Evolutionary conservation across 2,888 invertebrate genomes (phyloP), one percentile per base, ranked within the genome.

Genomic region (Drosophila buzzatii): DNA sequence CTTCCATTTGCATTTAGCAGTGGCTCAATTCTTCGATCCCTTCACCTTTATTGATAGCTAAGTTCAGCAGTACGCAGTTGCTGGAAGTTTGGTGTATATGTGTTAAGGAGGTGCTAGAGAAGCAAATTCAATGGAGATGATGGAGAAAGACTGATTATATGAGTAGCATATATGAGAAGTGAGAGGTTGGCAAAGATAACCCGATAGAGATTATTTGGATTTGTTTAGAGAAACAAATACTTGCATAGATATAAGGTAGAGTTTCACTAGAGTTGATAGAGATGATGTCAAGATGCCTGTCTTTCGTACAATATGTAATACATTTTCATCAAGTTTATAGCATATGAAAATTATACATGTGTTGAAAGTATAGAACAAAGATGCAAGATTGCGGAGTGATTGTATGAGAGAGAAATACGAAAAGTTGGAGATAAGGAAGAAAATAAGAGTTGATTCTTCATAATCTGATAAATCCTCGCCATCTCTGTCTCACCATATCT

Each of bases 1-100:
- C 53, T 67, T 41, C 64, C 52, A 79, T 81, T 76, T 63, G 42
- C 76, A 65, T 56, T 68, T 60, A 78, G 52, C 85, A 79, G 69
- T 78, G 57, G 69, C 83, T 82, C 69, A 76, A 81, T 81, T 70
- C 45, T 42, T 49, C 57, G 20, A 69, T 59, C 62, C 57, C 60
- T 31, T 64, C 9, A 10, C 14, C 41, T 39, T 45, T 16, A 45
- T 51, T 51, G 51, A 18, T 33, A 51, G 31, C 49, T 31, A 31
- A 45, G 23, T 27, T 27, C 6, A 16, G 23, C 45, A 8, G 23
- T 23, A 23, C 23, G 16, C 8, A 16, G 3, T 0, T 45, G 8
- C 3, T 23, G 23, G 23, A 14, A 20, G 14, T 23, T 23, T 2
- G 23, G 23, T 35, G 35, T 12, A 35, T 9, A n/a, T n/a, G 9